Base-by-base conservation (phyloP, 2,797 vertebrate genomes). In the Cichlasoma orientale region DNA sequence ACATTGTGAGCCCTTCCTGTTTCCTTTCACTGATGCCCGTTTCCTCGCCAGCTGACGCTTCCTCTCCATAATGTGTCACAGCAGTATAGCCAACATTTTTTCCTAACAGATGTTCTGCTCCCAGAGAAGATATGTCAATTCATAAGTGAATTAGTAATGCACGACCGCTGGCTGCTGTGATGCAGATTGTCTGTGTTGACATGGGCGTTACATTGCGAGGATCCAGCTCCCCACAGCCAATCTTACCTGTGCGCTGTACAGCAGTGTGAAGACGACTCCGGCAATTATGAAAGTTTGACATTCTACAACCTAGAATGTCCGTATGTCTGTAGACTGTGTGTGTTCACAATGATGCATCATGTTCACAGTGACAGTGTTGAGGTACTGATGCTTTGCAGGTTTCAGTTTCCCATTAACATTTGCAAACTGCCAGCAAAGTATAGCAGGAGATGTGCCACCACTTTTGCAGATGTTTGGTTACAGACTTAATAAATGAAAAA, bases 21-120 rank as follows among this genome's bases (percentile, higher is more conserved):
- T 93, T 91, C 84, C 88, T 80, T 80, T 86, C 56, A 63, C 70
- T 75, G 54, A 88, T 91, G 80, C 84, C 89, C 52, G 23, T 92
- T 94, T 95, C 93, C 93, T 92, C 78, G 87, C 84, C 83, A 83
- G 82, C 89, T 83, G 91, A 79, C 1, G 75, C 82, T 90, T 94
- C 91, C 90, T 87, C 83, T 85, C 74, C 74, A 82, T 80, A 86
- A 82, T 72, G 77, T 88, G 82, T 80, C 61, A 33, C 50, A 9
- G 63, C 63, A 52, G 63, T 19, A 25, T 18, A 77, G 57, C 53
- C 74, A 72, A 77, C 78, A 85, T 76, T 88, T 57, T 33, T 83
- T 72, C 56, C 31, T 29, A 74, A 54, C 88, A 88, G 82, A 78
- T 89, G 86, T 85, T 72, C 14, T 52, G 54, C 19, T 85, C 63